Evolutionary conservation across 2,113 vertebrate species (phyloP), one percentile per base, ranked within the genome.

Genomic region (Labeo catla): DNA sequence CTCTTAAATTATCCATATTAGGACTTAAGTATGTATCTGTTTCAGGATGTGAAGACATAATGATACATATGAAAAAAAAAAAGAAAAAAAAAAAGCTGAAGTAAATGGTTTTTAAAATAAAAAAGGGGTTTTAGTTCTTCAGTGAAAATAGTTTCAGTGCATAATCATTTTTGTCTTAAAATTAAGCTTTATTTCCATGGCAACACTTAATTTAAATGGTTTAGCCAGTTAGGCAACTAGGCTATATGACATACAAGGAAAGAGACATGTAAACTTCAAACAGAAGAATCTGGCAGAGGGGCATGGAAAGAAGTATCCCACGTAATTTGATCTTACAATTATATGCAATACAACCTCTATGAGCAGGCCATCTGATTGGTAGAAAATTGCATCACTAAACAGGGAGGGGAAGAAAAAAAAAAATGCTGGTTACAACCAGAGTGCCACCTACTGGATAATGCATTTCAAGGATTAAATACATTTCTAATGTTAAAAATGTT

Each of bases 371-470:
- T 45, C 19, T 80, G 54, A 80, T 61, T 43, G 77, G 19, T 28
- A 65, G 59, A 47, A 23, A 5, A 8, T 6, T 28, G 15, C 23
- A 52, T 36, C 15, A 21, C 12, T 19, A 63, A 63, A 80, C 2
- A 8, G 78, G 28, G 47, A 34, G 28, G 28, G 28, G 28, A 2
- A 2, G 28, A 2, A 28, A 28, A 2, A 9, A 11, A 15, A 36
- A 12, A 49, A 28, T 23, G 6, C 8, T 0, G 2, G 59, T 47
- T 47, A 45, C 7, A n/a, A 11, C 57, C 39, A 83, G 73, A 80
- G 50, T 52, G 19, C 85, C 88, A 84, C 39, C 76, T 84, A 84
- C 81, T 81, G 88, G 70, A 65, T 11, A 45, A 36, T n/a, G 1
- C 9, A 13, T 19, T 52, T 79, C 19, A n/a, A 6, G 4, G 74